Percentiles rank a stretch among this genome's conserved stretches.
phyloP scores from a whole-genome alignment of 1,140 invertebrate species.

The Stenopsyche tienmushanensis region DNA sequence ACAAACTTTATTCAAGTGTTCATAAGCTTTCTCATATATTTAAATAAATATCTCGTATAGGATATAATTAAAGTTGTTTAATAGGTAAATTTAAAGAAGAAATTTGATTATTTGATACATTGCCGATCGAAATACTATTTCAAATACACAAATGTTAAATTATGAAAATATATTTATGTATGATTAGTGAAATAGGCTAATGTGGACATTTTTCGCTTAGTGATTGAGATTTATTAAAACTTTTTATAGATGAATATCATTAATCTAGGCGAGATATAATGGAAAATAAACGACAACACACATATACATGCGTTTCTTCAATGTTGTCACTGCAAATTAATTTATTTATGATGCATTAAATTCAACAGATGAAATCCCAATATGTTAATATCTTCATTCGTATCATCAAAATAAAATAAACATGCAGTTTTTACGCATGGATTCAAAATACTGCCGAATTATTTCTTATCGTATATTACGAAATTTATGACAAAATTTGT shows the following conservation, averaged over 20 bases:
- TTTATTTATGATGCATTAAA: too few species aligned
- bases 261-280: not conserved
- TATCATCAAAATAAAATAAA: too few species aligned
- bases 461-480: too few species aligned
- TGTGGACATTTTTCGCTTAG: constrained; percentile 14
- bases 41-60: constrained; percentile 21
- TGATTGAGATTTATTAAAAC: constrained; percentile 5
- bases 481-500: too few species aligned
- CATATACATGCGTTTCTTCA: too few species aligned
- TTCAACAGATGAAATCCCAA: too few species aligned
- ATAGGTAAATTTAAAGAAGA: not conserved
- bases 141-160: constrained; percentile 14
- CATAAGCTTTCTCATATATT: constrained; percentile 15
- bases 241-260: constrained; percentile 20
- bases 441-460: too few species aligned
- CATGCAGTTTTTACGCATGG: too few species aligned
- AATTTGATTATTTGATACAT: constrained; percentile 1
- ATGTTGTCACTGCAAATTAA: too few species aligned
- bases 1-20: constrained; percentile 16
- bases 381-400: too few species aligned
- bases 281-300: too few species aligned
- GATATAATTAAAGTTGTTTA: constrained; percentile 13
- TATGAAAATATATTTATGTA: constrained; percentile 18
- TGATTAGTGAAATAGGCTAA: constrained; percentile 23
- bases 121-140: not conserved